Conservation (phyloP, 1,140 invertebrate species). For the Cotesia vestalis region DNA sequence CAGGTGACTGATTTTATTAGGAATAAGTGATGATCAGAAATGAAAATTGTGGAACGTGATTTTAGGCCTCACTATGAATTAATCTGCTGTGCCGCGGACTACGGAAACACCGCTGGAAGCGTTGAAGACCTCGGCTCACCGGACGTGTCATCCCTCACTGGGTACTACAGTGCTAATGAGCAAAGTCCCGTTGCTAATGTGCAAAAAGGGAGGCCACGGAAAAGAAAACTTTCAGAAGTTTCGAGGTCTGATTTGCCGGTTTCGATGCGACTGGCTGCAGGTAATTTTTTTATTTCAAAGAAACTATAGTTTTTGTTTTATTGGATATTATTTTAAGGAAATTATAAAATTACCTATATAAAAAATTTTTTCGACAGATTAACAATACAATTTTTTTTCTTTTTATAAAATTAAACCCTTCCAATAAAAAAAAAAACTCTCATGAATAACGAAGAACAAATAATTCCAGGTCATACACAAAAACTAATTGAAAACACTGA, state of each 20-base stretch:
- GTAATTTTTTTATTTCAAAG: slow-evolving; percentile 29
- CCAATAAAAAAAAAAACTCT: too few species aligned
- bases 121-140: slow-evolving; percentile 69
- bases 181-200: slow-evolving; percentile 63
- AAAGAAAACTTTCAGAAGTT: slow-evolving; percentile 74
- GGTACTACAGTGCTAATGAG: slow-evolving; percentile 68
- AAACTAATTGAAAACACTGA: too few species aligned
- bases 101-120: slow-evolving; percentile 68
- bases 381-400: too few species aligned
- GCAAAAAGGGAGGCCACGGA: slow-evolving; percentile 85
- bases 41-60: slow-evolving; percentile 43
- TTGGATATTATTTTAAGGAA: too few species aligned
- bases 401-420: too few species aligned
- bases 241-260: slow-evolving; percentile 71
- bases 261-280: slow-evolving; percentile 75
- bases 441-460: too few species aligned
- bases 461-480: too few species aligned
- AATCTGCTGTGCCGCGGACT: slow-evolving; percentile 68
- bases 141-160: slow-evolving; percentile 70
- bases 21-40: slow-evolving; percentile 20
- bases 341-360: too few species aligned
- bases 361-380: too few species aligned
- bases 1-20: slow-evolving; percentile 60
- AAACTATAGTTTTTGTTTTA: too few species aligned
- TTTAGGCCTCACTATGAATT: slow-evolving; percentile 75